phyloP scores from a whole-genome alignment of 2,888 invertebrate species.

The Biston betularia region DNA sequence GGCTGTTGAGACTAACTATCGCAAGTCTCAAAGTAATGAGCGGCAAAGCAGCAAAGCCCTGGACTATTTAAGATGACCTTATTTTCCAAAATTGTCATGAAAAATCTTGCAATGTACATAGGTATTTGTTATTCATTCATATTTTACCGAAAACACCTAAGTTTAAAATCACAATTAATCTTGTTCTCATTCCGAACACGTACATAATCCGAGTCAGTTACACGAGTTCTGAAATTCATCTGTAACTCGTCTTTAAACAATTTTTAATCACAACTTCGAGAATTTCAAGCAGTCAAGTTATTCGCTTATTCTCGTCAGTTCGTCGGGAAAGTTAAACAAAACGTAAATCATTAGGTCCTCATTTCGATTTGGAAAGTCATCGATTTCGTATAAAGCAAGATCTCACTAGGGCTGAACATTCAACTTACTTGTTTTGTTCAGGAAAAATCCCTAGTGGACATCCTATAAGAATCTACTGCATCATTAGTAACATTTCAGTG shows the following conservation, averaged over 20 bases:
- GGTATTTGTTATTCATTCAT: background rate
- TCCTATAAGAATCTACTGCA: too few relatives aligned
- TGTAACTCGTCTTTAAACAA: constrained; percentile 35
- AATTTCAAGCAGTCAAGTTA: constrained; percentile 43
- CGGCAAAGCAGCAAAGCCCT: too few relatives aligned
- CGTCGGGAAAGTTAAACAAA: constrained; percentile 45
- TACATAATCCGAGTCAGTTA: constrained; percentile 30
- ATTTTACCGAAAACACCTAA: constrained; percentile 8
- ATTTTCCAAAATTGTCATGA: too few relatives aligned
- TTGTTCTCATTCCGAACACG: constrained; percentile 22
- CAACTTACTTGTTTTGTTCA: background rate
- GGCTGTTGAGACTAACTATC: too few relatives aligned
- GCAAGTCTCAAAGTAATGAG: too few relatives aligned
- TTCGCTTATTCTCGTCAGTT: constrained; percentile 36
- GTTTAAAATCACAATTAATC: constrained; percentile 25
- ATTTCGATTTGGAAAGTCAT: constrained; percentile 40
- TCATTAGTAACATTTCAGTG: too few relatives aligned
- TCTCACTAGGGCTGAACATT: constrained; percentile 6
- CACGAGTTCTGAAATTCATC: constrained; percentile 25
- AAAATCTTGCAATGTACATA: too few relatives aligned
- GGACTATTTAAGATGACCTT: too few relatives aligned
- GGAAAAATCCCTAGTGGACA: too few relatives aligned
- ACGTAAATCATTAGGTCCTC: constrained; percentile 50
- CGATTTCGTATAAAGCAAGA: constrained; percentile 35
- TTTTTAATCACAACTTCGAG: constrained; percentile 47